A percentile compares a stretch with the other conserved stretches of the same genome.
Conservation (phyloP, 2,113 vertebrate genomes). For the Lepus timidus region DNA sequence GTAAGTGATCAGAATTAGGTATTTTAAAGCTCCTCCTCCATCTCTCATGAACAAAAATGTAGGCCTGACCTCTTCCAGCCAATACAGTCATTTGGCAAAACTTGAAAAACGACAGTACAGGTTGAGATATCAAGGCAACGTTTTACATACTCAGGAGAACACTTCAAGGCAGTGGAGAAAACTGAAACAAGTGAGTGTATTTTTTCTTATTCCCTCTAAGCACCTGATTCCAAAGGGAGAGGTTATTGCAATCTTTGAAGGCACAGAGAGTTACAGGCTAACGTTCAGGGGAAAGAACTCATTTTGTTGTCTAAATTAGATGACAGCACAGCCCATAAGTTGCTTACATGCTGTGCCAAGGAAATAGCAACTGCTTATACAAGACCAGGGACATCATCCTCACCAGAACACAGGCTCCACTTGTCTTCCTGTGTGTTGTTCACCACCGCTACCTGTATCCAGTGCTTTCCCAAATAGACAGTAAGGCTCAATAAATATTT, state of each 20-base stretch:
- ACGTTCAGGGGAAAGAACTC: background rate
- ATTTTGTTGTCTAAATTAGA: background rate
- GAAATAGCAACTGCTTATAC: background rate
- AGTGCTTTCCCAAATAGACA: background rate
- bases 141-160: background rate
- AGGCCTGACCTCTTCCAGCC: background rate
- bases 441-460: background rate
- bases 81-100: background rate
- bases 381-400: background rate
- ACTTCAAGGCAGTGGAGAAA: background rate
- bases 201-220: background rate
- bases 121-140: background rate
- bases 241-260: background rate
- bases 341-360: background rate
- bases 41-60: background rate
- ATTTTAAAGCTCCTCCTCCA: background rate
- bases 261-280: background rate
- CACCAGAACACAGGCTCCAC: background rate
- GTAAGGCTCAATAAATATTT: background rate
- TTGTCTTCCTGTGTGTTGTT: background rate
- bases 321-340: background rate
- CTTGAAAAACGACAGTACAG: background rate
- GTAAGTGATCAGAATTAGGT: slow-evolving; percentile 9
- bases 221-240: background rate
- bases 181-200: background rate